A percentile compares a stretch with the other conserved stretches of the same genome.
These are phyloP conservation scores for Buphagus erythrorhynchus DNA, from an alignment of 2,797 vertebrate species.

Conservation along the genomic window DNA sequence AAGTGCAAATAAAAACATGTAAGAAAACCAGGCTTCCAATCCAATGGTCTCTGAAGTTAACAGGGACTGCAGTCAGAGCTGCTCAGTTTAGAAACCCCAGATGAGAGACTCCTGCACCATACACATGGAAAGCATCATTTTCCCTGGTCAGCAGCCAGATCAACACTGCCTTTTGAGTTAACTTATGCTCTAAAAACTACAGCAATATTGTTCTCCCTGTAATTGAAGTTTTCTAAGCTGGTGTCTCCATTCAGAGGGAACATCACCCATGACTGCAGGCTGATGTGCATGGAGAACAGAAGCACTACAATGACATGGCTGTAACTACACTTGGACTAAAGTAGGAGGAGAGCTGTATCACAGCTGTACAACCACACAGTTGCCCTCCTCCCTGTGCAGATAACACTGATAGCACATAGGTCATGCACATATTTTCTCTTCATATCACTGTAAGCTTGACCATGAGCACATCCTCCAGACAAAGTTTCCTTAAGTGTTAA, in stretches of 20 bases:
- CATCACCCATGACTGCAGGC: background rate
- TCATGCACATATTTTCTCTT: background rate
- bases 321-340: background rate
- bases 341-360: background rate
- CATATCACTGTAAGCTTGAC: background rate
- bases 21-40: background rate
- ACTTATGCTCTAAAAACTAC: background rate
- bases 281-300: background rate
- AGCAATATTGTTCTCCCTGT: background rate
- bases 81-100: background rate
- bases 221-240: background rate
- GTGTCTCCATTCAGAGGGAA: background rate
- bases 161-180: fast-evolving
- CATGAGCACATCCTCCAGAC: background rate
- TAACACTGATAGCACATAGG: background rate
- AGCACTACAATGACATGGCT: background rate
- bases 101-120: background rate
- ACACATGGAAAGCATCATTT: background rate
- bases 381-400: background rate
- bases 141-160: background rate
- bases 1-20: background rate
- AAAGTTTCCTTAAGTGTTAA: background rate
- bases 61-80: background rate
- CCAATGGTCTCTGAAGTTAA: background rate
- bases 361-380: background rate